Conservation (phyloP, 2,797 vertebrate species). For the Botia almorhae region DNA sequence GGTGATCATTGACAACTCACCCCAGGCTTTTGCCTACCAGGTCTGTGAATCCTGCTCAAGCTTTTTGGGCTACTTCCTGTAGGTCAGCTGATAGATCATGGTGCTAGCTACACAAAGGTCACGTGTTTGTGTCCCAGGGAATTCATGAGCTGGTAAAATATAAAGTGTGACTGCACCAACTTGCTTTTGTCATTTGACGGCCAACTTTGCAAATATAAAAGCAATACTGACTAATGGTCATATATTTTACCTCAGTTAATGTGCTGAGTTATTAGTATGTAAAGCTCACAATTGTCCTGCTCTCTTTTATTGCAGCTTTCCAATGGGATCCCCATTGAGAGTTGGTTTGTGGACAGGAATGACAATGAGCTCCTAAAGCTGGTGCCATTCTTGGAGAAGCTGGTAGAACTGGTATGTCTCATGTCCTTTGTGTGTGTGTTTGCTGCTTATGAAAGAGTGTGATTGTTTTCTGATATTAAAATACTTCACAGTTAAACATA, state of each 20-base stretch:
- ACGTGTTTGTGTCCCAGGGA: neutral
- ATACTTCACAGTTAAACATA: neutral
- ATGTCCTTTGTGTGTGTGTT: neutral
- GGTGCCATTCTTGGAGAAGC: constrained; percentile 98
- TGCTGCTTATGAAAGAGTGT: neutral
- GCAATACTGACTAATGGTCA: neutral
- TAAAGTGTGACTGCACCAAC: neutral
- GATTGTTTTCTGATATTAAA: neutral
- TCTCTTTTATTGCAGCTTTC: constrained; percentile 82
- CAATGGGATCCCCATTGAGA: constrained; percentile 99
- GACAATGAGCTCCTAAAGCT: constrained; percentile 98
- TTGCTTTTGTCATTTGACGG: neutral
- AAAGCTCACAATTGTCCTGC: constrained; percentile 31
- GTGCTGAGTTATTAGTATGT: constrained; percentile 27
- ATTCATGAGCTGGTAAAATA: neutral
- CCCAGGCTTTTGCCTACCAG: constrained; percentile 99
- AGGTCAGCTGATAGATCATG: neutral
- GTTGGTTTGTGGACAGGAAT: constrained; percentile 99
- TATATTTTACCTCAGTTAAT: neutral
- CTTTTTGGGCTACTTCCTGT: neutral
- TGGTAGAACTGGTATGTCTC: constrained; percentile 92
- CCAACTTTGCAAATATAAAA: neutral
- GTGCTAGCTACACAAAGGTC: neutral
- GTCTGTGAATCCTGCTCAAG: constrained; percentile 69
- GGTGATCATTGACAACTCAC: constrained; percentile 99